phyloP scores from a whole-genome alignment of 2,888 invertebrate genomes.

The Drosophila kuntzei region DNA sequence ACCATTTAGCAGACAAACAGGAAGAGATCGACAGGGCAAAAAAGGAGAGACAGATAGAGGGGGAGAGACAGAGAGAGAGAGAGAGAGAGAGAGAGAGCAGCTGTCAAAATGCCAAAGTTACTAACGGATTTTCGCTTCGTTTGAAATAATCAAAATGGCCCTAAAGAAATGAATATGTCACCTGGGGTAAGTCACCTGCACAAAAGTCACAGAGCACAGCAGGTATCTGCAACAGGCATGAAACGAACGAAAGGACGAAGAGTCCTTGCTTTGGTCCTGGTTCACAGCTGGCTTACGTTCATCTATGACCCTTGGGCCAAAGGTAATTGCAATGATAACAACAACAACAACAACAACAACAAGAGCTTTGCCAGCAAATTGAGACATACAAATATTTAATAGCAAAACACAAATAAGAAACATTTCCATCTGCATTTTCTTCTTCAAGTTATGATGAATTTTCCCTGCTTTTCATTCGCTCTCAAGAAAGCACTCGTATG shows the following conservation, averaged over 20 bases:
- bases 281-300: conserved; percentile 6
- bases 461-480: background rate
- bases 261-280: conserved; percentile 5
- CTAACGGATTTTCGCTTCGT: conserved; percentile 63
- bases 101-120: conserved; percentile 58
- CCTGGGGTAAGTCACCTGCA: conserved; percentile 57
- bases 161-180: conserved; percentile 73
- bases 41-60: background rate
- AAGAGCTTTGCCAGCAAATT: conserved; percentile 45
- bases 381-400: conserved; percentile 59
- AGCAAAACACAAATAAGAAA: conserved; percentile 7
- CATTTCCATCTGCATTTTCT: conserved; percentile 12
- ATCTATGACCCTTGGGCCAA: conserved; percentile 41
- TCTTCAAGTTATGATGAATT: conserved; percentile 26
- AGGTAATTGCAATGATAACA: conserved; percentile 55
- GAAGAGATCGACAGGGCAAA: conserved; percentile 3
- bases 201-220: conserved; percentile 41
- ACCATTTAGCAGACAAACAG: conserved; percentile 54
- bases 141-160: conserved; percentile 76
- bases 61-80: conserved; percentile 1
- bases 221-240: conserved; percentile 39
- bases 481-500: background rate
- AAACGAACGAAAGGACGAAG: conserved; percentile 10
- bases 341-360: conserved; percentile 27
- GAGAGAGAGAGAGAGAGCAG: conserved; percentile 14